A percentile compares a stretch with the other conserved stretches of the same genome.
phyloP scores from a whole-genome alignment of 2,888 invertebrate genomes.

The Drosophila pseudotakahashii region DNA sequence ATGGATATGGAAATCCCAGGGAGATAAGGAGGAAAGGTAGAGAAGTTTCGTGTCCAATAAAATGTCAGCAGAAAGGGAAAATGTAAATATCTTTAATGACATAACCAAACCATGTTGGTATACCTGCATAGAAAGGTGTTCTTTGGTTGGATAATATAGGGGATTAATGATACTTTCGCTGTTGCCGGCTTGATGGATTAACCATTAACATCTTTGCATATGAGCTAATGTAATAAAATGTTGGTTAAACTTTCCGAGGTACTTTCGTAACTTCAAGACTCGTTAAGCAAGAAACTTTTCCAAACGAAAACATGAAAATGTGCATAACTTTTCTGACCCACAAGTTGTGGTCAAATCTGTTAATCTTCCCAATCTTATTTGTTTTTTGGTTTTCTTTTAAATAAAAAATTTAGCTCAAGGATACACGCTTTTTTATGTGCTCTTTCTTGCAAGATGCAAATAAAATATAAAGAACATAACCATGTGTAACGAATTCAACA shows the following conservation, averaged over 20 bases:
- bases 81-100: neutral
- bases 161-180: slow-evolving; percentile 3
- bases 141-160: neutral
- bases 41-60: neutral
- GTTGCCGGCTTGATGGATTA: slow-evolving; percentile 1
- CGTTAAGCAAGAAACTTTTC: slow-evolving; percentile 20
- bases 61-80: no score
- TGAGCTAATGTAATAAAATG: slow-evolving; percentile 5
- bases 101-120: no score
- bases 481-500: no score
- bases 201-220: neutral
- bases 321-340: neutral
- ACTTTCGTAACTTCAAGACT: slow-evolving; percentile 1
- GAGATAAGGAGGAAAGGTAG: neutral
- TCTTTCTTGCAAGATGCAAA: no score
- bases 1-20: slow-evolving; percentile 32
- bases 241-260: neutral
- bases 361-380: slow-evolving; percentile 3
- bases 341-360: neutral
- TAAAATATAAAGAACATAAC: neutral
- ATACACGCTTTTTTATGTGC: no score
- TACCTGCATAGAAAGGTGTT: neutral
- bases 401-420: no score
- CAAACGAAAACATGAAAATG: slow-evolving; percentile 2
- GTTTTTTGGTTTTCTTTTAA: no score